Base-by-base conservation (phyloP, 2,113 vertebrate genomes). In the Fulica atra region DNA sequence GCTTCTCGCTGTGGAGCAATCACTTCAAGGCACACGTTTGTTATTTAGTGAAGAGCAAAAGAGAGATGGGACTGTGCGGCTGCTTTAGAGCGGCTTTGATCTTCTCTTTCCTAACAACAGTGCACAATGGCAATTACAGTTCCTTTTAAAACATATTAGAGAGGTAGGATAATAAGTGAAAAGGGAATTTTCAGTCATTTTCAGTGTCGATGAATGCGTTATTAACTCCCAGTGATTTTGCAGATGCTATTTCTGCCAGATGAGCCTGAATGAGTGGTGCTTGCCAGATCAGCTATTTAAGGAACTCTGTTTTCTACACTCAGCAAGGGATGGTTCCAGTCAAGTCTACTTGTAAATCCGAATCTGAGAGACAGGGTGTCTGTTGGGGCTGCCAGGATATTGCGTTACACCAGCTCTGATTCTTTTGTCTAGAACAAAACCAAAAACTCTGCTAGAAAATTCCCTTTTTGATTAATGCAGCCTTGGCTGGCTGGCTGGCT, bases 261-360 rank as follows among this genome's bases (percentile, higher is more conserved):
- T 89, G 91, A 97, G 92, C 61, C 70, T 40, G 83, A 54, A 31
- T 86, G 95, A 84, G 80, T 7, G 48, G 65, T 0, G 9, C 81
- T 61, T 89, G 92, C 91, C 95, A 95, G 85, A 93, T 95, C 85
- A 86, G 76, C 93, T 97, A 50, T 95, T 96, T 93, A 92, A 92
- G 93, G 91, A 91, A 3, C 60, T 68, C 72, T 40, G 68, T 73
- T 88, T 93, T 64, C 68, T 63, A 31, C n/a, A 7, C 91, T 87
- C 91, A 53, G 81, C 70, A 65, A 88, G 90, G 90, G 84, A 86
- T 94, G 76, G 72, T 93, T 95, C 60, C 68, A 92, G 82, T 91
- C 93, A 88, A 81, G 38, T 21, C 72, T 60, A 25, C 56, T 9
- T 88, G 76, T 88, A 94, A 94, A 81, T 81, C 82, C 1, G 0